Evolutionary conservation across 2,113 vertebrate genomes (phyloP).

Genomic region (Saccopteryx leptura): DNA sequence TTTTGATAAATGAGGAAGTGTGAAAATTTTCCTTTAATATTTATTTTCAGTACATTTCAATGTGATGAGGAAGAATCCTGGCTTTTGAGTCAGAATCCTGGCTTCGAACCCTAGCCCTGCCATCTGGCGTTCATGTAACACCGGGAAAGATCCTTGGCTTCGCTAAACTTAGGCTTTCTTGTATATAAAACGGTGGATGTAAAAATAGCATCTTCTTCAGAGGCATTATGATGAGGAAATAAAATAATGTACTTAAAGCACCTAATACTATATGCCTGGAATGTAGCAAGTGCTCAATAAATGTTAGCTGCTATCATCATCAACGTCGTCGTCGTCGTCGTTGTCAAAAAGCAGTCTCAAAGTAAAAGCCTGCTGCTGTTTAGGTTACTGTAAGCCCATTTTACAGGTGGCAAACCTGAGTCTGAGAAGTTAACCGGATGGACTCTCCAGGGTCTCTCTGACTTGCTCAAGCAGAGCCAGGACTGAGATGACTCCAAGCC

Average conservation of each 20-base stretch:
- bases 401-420: neutral
- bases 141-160: neutral
- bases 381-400: neutral
- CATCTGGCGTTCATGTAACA: neutral
- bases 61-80: neutral
- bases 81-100: neutral
- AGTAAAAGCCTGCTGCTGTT: neutral
- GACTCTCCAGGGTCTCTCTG: neutral
- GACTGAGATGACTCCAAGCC: neutral
- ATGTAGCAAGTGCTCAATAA: neutral
- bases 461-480: neutral
- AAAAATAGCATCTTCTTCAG: neutral
- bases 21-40: neutral
- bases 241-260: neutral
- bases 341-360: neutral
- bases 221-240: neutral
- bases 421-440: neutral
- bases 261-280: neutral
- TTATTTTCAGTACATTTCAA: neutral
- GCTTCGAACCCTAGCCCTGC: neutral
- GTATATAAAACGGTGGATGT: neutral
- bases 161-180: neutral
- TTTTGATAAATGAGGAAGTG: neutral
- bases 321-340: neutral
- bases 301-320: neutral